Conservation (phyloP, 2,797 vertebrate species). For the Potorous gilbertii region DNA sequence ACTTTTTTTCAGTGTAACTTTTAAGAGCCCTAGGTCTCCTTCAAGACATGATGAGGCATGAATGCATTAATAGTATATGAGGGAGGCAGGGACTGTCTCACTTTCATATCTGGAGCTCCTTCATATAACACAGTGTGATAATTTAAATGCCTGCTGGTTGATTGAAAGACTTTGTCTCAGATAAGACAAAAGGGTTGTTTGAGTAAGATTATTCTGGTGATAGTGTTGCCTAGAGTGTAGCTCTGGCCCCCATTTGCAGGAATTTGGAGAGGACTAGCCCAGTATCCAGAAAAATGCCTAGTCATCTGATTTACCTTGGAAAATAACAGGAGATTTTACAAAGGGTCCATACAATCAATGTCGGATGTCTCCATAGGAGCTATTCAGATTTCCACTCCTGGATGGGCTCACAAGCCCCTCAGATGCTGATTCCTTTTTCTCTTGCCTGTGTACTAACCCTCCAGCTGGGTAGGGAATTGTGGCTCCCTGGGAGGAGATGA, state of each 20-base stretch:
- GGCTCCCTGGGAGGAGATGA: background rate
- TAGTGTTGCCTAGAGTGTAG: background rate
- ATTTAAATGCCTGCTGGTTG: background rate
- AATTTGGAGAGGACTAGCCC: background rate
- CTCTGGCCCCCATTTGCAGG: background rate
- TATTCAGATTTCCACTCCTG: background rate
- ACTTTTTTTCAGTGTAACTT: background rate
- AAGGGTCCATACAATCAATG: background rate
- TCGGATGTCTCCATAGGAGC: background rate
- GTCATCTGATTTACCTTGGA: background rate
- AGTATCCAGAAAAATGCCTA: background rate
- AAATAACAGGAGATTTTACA: background rate
- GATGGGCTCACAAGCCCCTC: background rate
- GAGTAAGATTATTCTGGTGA: background rate
- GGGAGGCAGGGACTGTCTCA: background rate
- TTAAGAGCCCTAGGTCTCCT: background rate
- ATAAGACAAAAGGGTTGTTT: background rate
- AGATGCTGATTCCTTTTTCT: background rate
- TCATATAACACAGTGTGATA: background rate
- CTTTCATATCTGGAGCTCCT: background rate
- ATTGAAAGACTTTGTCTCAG: background rate
- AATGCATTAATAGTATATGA: background rate
- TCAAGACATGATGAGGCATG: background rate
- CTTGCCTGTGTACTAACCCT: background rate
- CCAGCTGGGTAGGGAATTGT: background rate